Conservation (phyloP, 2,797 vertebrate genomes). For the Tympanoctomys barrerae region DNA sequence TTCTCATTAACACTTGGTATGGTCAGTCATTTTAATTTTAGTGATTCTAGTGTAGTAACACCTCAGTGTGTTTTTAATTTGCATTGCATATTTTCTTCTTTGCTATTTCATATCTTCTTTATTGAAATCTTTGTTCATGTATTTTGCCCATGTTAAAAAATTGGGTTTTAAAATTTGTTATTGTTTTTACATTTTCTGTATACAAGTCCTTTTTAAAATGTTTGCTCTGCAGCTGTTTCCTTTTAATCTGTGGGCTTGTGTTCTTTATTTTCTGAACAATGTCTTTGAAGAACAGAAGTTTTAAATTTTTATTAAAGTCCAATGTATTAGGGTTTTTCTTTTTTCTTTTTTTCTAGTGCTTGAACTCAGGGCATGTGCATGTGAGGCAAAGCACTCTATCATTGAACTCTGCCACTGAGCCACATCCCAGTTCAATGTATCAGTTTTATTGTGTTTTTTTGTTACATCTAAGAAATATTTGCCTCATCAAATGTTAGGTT, state of each 20-base stretch:
- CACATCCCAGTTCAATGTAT: too few relatives aligned
- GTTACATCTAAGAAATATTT: constrained; percentile 39
- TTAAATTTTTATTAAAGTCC: constrained; percentile 15
- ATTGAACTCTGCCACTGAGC: too few relatives aligned
- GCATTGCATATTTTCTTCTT: not conserved
- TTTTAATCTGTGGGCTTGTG: not conserved
- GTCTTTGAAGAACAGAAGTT: constrained; percentile 37
- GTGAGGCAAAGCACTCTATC: too few relatives aligned
- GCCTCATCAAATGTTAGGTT: not conserved
- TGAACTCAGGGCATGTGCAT: too few relatives aligned
- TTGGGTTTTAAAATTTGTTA: not conserved
- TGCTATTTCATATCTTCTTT: not conserved
- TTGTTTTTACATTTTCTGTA: not conserved
- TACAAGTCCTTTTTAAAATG: constrained; percentile 18
- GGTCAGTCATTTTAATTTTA: not conserved
- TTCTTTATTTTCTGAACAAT: constrained; percentile 4
- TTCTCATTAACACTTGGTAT: not conserved
- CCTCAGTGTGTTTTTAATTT: constrained; percentile 4
- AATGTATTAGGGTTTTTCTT: not conserved
- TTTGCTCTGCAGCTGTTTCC: not conserved
- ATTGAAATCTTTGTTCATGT: not conserved
- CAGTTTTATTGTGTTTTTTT: not conserved
- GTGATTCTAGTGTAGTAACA: not conserved
- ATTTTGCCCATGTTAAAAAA: not conserved
- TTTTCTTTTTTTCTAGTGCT: too few relatives aligned